A percentile compares a stretch with the other conserved stretches of the same genome.
phyloP scores from a whole-genome alignment of 2,797 vertebrate genomes.

The Alcedo quadribrachys region DNA sequence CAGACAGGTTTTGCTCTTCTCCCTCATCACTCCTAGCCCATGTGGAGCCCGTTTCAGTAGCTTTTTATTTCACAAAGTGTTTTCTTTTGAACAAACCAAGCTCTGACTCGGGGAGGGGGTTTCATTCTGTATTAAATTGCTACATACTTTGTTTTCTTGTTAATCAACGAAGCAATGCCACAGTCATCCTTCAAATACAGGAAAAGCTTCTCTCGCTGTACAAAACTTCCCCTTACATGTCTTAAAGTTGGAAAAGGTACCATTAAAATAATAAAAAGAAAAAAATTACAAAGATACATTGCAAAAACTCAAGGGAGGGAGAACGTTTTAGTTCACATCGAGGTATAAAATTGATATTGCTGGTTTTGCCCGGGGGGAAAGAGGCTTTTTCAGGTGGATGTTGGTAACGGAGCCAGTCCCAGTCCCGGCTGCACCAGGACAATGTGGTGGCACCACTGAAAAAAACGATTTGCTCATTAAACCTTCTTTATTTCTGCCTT shows the following conservation, averaged over 20 bases:
- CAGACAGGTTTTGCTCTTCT: neutral
- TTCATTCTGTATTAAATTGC: neutral
- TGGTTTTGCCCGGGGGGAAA: neutral
- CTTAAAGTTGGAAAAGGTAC: constrained; percentile 29
- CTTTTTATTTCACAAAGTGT: neutral
- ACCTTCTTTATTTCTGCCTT: neutral
- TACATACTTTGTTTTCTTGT: neutral
- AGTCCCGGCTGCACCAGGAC: neutral
- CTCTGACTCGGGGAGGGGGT: rapidly evolving
- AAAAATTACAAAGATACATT: neutral
- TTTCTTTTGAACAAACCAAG: neutral
- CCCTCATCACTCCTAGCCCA: rapidly evolving
- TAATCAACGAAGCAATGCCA: neutral
- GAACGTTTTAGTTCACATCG: neutral
- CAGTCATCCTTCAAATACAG: neutral
- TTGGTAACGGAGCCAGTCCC: neutral
- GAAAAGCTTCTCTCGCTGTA: neutral
- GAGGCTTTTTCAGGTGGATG: neutral
- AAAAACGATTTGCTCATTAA: neutral
- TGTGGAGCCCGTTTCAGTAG: rapidly evolving
- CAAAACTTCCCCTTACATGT: neutral
- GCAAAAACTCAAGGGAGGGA: neutral
- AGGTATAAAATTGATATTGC: constrained; percentile 56
- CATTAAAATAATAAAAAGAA: neutral
- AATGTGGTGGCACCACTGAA: rapidly evolving